These are phyloP conservation scores for Leptopilina drosophilae DNA, from an alignment of 2,888 invertebrate species.

Conservation along the genomic window DNA sequence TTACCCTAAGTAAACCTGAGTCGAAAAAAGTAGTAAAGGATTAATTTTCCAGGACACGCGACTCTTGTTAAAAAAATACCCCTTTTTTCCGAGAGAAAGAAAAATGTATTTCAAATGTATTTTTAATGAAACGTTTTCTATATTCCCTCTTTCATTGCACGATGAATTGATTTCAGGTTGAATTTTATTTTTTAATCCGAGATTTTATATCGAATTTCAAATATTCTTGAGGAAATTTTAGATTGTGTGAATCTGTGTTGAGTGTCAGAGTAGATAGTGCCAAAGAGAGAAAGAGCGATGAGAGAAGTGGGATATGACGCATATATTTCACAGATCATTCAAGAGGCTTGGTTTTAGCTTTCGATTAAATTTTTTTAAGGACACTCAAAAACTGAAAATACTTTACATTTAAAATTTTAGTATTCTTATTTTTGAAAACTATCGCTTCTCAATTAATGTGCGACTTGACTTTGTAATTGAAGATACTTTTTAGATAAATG, in stretches of 20 bases:
- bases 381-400: background rate
- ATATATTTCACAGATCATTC: slow-evolving; percentile 23
- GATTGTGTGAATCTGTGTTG: background rate
- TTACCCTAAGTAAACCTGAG: too few relatives aligned
- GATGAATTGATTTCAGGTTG: too few relatives aligned
- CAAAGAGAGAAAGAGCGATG: background rate
- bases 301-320: slow-evolving; percentile 12
- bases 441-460: too few relatives aligned
- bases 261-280: background rate
- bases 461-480: too few relatives aligned
- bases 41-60: too few relatives aligned
- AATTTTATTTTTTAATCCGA: background rate
- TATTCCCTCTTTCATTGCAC: too few relatives aligned
- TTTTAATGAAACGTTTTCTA: too few relatives aligned
- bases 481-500: too few relatives aligned
- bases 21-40: too few relatives aligned
- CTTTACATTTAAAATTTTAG: background rate
- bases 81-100: too few relatives aligned
- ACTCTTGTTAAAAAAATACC: too few relatives aligned
- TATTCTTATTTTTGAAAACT: background rate
- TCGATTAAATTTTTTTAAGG: slow-evolving; percentile 17
- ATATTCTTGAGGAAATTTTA: background rate
- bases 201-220: background rate
- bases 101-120: too few relatives aligned
- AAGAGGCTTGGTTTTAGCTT: slow-evolving; percentile 25